phyloP scores from a whole-genome alignment of 2,113 vertebrate species.

The Cochlearius cochlearius region DNA sequence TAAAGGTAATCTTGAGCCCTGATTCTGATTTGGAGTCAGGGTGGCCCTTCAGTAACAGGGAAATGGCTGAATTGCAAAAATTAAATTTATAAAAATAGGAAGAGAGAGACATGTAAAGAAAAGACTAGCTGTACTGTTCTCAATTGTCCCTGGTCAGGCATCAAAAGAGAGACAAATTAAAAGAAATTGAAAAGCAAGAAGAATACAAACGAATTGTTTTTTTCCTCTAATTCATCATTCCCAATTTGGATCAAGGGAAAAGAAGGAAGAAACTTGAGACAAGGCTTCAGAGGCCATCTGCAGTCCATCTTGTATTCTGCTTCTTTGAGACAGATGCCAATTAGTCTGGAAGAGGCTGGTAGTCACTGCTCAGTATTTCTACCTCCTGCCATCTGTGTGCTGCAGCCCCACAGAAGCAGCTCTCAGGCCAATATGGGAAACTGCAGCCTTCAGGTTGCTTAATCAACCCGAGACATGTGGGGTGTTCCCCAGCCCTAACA shows the following conservation, averaged over 20 bases:
- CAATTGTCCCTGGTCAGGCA: slow-evolving; percentile 43
- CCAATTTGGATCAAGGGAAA: slow-evolving; percentile 47
- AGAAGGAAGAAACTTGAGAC: slow-evolving; percentile 55
- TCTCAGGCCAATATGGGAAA: background rate
- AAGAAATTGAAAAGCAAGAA: slow-evolving; percentile 51
- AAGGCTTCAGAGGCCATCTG: slow-evolving; percentile 55
- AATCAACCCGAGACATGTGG: fast-evolving
- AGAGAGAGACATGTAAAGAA: slow-evolving; percentile 1
- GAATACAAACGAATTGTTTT: slow-evolving; percentile 18
- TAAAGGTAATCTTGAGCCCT: slow-evolving; percentile 48
- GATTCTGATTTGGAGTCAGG: slow-evolving; percentile 17
- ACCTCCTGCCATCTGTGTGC: background rate
- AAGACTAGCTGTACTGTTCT: slow-evolving; percentile 40
- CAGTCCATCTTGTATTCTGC: slow-evolving; percentile 41
- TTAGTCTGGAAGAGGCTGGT: background rate
- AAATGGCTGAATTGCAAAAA: slow-evolving; percentile 47
- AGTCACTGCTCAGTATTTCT: background rate
- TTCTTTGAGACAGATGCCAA: slow-evolving; percentile 56
- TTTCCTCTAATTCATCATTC: slow-evolving; percentile 52
- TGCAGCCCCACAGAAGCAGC: background rate
- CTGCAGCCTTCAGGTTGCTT: background rate
- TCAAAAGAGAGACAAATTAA: slow-evolving; percentile 62
- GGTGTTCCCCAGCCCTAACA: fast-evolving
- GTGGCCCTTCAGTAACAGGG: slow-evolving; percentile 22
- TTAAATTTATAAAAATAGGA: slow-evolving; percentile 44